phyloP scores from a whole-genome alignment of 2,888 invertebrate species.

The Synanthedon vespiformis region DNA sequence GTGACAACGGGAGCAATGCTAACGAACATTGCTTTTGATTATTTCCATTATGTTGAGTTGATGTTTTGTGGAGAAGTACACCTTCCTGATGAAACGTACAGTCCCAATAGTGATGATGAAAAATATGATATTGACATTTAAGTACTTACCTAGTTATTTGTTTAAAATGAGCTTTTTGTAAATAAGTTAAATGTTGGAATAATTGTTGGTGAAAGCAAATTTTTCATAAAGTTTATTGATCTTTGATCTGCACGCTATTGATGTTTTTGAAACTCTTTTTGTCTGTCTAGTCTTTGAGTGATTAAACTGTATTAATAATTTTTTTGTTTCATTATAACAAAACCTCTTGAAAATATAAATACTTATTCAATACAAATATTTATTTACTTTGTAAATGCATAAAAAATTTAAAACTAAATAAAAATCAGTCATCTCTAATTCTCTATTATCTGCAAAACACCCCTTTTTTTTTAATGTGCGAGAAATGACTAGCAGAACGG shows the following conservation, averaged over 20 bases:
- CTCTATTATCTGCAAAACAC: no score
- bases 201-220: slow-evolving; percentile 14
- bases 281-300: slow-evolving; percentile 10
- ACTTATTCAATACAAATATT: no score
- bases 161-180: slow-evolving; percentile 9
- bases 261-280: slow-evolving; percentile 3
- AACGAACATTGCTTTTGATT: slow-evolving; percentile 73
- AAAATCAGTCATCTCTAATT: no score
- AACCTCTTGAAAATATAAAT: no score
- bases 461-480: no score
- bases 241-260: background rate
- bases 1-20: slow-evolving; percentile 77
- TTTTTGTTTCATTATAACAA: no score
- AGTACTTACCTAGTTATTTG: slow-evolving; percentile 7
- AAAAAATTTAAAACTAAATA: no score
- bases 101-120: slow-evolving; percentile 65
- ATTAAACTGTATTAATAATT: no score
- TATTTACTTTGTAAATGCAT: no score
- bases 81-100: slow-evolving; percentile 52
- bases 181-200: slow-evolving; percentile 10
- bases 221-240: background rate
- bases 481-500: no score
- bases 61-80: slow-evolving; percentile 68
- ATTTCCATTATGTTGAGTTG: slow-evolving; percentile 73
- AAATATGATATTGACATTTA: slow-evolving; percentile 65